Evolutionary conservation across 2,797 vertebrate species (phyloP).

Genomic region (Rallus crepitans): DNA sequence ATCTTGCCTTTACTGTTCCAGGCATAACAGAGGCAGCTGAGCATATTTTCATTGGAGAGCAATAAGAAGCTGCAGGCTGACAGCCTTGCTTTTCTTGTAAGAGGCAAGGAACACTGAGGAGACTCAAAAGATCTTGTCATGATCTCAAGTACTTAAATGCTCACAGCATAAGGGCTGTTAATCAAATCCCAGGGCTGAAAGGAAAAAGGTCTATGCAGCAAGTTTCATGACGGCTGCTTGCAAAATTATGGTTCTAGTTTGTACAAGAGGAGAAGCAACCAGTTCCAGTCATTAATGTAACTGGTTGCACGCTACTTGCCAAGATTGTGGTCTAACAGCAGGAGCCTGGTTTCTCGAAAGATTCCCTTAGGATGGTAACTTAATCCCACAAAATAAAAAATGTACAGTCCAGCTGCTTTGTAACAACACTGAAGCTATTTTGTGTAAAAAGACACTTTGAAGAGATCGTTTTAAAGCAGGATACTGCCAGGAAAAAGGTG

Average conservation of each 20-base stretch:
- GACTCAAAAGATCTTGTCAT: constrained; percentile 31
- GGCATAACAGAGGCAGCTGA: background rate
- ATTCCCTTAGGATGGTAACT: constrained; percentile 15
- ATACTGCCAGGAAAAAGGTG: background rate
- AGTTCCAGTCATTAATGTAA: background rate
- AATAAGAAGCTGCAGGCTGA: background rate
- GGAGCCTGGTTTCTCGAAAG: background rate
- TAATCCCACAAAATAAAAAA: constrained; percentile 13
- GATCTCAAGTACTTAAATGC: constrained; percentile 11
- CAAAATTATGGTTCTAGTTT: constrained; percentile 17
- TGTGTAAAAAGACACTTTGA: background rate
- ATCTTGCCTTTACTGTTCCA: background rate
- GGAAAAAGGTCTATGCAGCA: background rate
- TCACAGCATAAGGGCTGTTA: constrained; percentile 12
- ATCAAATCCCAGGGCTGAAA: constrained; percentile 9
- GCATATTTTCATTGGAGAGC: background rate
- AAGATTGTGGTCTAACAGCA: background rate
- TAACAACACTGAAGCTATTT: background rate
- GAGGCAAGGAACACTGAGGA: background rate
- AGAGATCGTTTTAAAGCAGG: background rate
- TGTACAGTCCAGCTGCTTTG: constrained; percentile 8
- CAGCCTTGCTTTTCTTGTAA: background rate
- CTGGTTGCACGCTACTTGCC: background rate
- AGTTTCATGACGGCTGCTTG: background rate
- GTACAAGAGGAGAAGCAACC: background rate